Evolutionary conservation across 2,888 invertebrate species (phyloP), one percentile per base, ranked within the genome.

Genomic region (Coleophora deauratella): DNA sequence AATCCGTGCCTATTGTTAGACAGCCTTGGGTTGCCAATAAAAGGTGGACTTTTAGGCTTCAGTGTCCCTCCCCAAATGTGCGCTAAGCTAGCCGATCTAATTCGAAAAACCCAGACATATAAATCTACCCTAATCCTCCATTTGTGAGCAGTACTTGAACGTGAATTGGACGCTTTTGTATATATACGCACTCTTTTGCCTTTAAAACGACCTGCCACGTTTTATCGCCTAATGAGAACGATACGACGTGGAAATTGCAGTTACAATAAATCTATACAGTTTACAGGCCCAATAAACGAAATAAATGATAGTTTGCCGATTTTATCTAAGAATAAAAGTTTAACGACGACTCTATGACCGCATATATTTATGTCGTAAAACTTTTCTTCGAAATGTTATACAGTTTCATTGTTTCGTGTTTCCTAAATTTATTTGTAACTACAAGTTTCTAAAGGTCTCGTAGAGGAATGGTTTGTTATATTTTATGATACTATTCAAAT

Each of bases 41-140:
- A 76, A 68, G 62, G 62, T 62, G 62, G 57, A 53, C 60, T 64
- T 69, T 69, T 71, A 72, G 69, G 66, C 66, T 59, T 6, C 6
- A 21, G 3, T 21, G 21, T 21, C 21, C 21, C 21, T 21, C 21
- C 21, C 21, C 6, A 21, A 21, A 21, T 6, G 21, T 4, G 21
- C 3, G 21, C 21, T 21, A 6, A 21, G 21, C 6, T 21, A 6
- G 3, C 63, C 54, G 54, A 59, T 72, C 72, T 81, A 79, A 81
- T 80, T 81, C 72, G 79, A 79, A 81, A 82, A 79, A 78, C 77
- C 78, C 80, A 82, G 82, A 82, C 82, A 57, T 71, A 82, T 84
- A 81, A 84, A 82, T 84, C 82, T 68, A 50, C 55, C 63, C 66
- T 82, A 82, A 82, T 79, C 81, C 81, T 64, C 61, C 76, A 68